A percentile compares a stretch with the other conserved stretches of the same genome.
These are phyloP conservation scores for Drosophila navojoa DNA, from an alignment of 1,140 invertebrate species.

Conservation along the genomic window DNA sequence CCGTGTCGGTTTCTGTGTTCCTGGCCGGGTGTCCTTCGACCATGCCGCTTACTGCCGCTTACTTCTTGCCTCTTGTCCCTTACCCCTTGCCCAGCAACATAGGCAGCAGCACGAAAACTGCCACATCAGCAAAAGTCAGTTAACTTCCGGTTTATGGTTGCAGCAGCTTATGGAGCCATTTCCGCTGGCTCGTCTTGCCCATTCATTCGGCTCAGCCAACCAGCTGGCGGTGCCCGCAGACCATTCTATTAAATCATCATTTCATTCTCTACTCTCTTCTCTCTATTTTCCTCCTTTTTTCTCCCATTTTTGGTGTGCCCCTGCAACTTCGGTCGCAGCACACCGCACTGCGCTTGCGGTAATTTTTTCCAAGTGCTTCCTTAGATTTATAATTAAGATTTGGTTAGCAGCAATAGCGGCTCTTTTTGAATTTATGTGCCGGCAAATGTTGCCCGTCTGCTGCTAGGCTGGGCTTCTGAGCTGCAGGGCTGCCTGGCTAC, in stretches of 20 bases:
- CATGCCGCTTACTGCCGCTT: constrained; percentile 1
- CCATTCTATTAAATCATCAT: constrained; percentile 83
- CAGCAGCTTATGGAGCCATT: constrained; percentile 81
- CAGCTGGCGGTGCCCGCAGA: constrained; percentile 80
- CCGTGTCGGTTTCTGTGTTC: constrained; percentile 7
- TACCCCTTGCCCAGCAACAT: constrained; percentile 22
- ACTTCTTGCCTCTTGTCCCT: not conserved
- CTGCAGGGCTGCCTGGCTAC: constrained; percentile 37
- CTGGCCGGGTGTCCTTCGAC: not conserved
- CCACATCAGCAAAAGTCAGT: constrained; percentile 82
- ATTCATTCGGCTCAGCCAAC: constrained; percentile 75
- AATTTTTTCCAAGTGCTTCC: constrained; percentile 79
- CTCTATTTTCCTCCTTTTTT: constrained; percentile 2
- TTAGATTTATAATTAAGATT: constrained; percentile 83
- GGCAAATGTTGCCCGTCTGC: constrained; percentile 42
- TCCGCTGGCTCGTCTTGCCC: constrained; percentile 58
- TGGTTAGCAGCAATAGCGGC: constrained; percentile 76
- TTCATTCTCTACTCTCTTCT: constrained; percentile 56
- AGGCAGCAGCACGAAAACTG: constrained; percentile 56
- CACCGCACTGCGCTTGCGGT: constrained; percentile 67
- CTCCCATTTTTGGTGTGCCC: constrained; percentile 1
- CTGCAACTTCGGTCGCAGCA: constrained; percentile 10
- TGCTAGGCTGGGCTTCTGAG: constrained; percentile 13
- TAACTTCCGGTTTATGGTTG: constrained; percentile 82
- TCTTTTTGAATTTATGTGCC: constrained; percentile 62